Evolutionary conservation across 2,113 vertebrate species (phyloP).

Genomic region (Hippocampus barbouri): DNA sequence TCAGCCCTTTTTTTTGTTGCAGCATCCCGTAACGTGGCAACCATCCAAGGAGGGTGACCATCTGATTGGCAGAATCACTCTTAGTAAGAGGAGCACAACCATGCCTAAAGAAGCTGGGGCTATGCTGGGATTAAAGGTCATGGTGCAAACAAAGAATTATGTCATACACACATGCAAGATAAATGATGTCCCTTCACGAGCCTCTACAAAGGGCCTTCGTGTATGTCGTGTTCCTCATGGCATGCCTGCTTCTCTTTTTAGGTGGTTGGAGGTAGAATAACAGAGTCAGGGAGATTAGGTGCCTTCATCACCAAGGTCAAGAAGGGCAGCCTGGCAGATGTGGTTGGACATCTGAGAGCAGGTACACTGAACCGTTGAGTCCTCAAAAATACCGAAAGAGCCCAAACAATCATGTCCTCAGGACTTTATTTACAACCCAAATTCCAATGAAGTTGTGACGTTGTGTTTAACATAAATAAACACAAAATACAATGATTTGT

Average conservation of each 20-base stretch:
- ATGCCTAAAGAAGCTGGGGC: slow-evolving; percentile 98
- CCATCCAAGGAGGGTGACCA: slow-evolving; percentile 98
- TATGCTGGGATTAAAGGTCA: slow-evolving; percentile 91
- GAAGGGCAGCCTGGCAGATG: slow-evolving; percentile 96
- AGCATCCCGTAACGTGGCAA: slow-evolving; percentile 99
- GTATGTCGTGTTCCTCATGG: neutral
- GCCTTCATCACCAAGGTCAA: slow-evolving; percentile 99
- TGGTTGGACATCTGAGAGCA: slow-evolving; percentile 95
- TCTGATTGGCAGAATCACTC: slow-evolving; percentile 93
- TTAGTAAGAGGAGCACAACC: slow-evolving; percentile 91
- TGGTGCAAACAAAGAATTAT: neutral
- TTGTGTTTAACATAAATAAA: too few species aligned
- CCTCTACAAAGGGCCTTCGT: neutral
- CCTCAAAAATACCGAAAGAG: neutral
- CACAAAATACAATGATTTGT: neutral
- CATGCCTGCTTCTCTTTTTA: slow-evolving; percentile 60
- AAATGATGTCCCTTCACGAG: neutral
- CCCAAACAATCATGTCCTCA: neutral
- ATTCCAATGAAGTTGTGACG: too few species aligned
- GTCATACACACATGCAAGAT: neutral
- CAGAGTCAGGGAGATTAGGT: slow-evolving; percentile 92
- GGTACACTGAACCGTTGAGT: slow-evolving; percentile 67
- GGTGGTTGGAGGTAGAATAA: slow-evolving; percentile 98
- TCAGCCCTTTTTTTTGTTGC: slow-evolving; percentile 13
- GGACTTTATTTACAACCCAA: too few species aligned